These are phyloP conservation scores for Eutrigla gurnardus DNA, from an alignment of 2,797 vertebrate genomes.

Conservation along the genomic window DNA sequence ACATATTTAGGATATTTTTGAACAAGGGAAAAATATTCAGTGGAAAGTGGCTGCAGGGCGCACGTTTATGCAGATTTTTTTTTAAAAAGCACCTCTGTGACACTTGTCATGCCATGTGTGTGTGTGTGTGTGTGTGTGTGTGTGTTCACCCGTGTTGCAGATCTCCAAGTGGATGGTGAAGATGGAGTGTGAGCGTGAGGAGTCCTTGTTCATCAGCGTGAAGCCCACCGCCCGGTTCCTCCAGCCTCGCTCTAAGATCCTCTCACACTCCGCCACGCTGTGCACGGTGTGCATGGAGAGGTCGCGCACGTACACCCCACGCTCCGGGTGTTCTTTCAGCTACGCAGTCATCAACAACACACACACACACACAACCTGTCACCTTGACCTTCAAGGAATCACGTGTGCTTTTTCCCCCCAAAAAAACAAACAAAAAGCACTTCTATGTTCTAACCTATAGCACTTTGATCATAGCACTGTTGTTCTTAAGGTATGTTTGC, in stretches of 20 bases:
- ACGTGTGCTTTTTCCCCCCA: too few relatives aligned
- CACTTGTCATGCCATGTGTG: background rate
- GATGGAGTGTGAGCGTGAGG: conserved; percentile 92
- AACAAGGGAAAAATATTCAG: conserved; percentile 1
- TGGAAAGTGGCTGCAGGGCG: background rate
- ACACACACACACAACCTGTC: conserved; percentile 42
- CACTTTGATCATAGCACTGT: too few relatives aligned
- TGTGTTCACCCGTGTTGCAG: conserved; percentile 83
- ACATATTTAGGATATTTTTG: background rate
- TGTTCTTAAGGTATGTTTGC: too few relatives aligned
- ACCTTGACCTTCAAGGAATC: conserved; percentile 36
- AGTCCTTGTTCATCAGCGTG: conserved; percentile 93
- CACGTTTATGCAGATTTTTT: background rate
- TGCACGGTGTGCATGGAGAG: conserved; percentile 91
- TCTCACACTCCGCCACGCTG: conserved; percentile 88
- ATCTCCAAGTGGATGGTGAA: conserved; percentile 92
- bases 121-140: conserved; percentile 1
- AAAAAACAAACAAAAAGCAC: too few relatives aligned
- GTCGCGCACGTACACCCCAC: conserved; percentile 86
- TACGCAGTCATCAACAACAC: conserved; percentile 61
- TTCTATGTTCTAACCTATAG: too few relatives aligned
- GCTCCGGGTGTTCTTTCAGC: conserved; percentile 93
- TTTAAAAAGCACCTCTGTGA: background rate
- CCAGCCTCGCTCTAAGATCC: conserved; percentile 89
- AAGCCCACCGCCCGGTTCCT: conserved; percentile 89